phyloP scores from a whole-genome alignment of 2,797 vertebrate genomes.

The Rhynchotus rufescens region DNA sequence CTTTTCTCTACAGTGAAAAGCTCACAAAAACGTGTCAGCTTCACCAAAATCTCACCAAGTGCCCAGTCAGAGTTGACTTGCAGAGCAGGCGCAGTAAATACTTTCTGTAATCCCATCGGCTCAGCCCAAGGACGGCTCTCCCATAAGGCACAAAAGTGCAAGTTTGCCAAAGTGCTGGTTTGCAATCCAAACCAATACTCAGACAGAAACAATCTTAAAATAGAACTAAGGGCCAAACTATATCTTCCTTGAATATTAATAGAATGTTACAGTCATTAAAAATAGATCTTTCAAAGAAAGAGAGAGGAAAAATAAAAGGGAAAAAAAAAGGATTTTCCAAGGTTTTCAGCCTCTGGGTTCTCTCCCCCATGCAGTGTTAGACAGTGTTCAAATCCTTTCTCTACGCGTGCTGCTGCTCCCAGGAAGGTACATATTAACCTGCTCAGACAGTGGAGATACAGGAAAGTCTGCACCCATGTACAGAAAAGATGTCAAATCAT shows the following conservation, averaged over 20 bases:
- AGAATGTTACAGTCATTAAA: slow-evolving; percentile 21
- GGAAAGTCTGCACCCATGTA: not conserved
- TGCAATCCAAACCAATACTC: slow-evolving; percentile 31
- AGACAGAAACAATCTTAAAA: slow-evolving; percentile 50
- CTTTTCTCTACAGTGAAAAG: slow-evolving; percentile 5
- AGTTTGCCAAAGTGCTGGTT: slow-evolving; percentile 13
- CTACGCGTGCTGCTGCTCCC: not conserved
- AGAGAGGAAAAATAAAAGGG: not conserved
- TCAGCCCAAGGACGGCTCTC: slow-evolving; percentile 2
- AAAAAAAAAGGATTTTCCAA: not conserved
- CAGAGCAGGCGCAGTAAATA: not conserved
- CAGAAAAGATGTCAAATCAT: not conserved
- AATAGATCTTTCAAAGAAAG: not conserved
- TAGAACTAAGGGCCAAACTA: slow-evolving; percentile 38
- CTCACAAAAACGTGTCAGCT: not conserved
- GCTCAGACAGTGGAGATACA: not conserved
- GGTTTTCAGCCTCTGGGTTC: not conserved
- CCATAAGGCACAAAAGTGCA: not conserved
- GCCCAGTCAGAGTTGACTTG: not conserved
- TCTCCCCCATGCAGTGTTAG: not conserved
- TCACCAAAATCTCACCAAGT: not conserved
- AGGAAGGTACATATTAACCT: not conserved
- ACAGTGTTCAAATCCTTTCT: not conserved
- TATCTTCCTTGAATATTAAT: slow-evolving; percentile 27
- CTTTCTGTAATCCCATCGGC: not conserved